Percentiles rank a stretch among this genome's conserved stretches.
phyloP scores from a whole-genome alignment of 2,113 vertebrate genomes.

The Chaetodon auriga region DNA sequence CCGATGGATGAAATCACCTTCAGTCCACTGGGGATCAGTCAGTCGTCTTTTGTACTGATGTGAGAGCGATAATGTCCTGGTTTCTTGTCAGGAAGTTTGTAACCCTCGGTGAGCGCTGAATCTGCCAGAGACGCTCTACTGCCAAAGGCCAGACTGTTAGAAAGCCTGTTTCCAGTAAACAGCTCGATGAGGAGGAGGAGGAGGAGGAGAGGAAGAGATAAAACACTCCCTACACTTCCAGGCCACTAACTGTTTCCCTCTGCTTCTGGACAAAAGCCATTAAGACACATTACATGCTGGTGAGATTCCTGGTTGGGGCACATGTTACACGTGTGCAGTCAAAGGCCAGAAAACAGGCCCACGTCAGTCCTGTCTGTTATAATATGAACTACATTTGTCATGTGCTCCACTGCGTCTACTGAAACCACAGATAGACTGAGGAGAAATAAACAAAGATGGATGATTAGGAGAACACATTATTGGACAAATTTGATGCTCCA shows the following conservation, averaged over 20 bases:
- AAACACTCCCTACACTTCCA: constrained; percentile 43
- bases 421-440: neutral
- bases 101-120: constrained; percentile 42
- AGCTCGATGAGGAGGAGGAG: constrained; percentile 35
- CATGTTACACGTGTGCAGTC: neutral
- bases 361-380: neutral
- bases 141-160: constrained; percentile 61
- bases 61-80: constrained; percentile 24
- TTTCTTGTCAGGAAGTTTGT: constrained; percentile 44
- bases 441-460: neutral
- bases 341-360: neutral
- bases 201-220: constrained; percentile 48
- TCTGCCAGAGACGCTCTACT: constrained; percentile 41
- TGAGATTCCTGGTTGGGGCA: neutral
- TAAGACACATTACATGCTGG: constrained; percentile 23
- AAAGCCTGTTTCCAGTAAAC: constrained; percentile 72
- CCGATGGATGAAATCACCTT: constrained; percentile 16
- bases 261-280: constrained; percentile 48
- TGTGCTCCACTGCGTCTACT: neutral
- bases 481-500: neutral
- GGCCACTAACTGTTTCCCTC: constrained; percentile 62
- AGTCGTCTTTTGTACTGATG: constrained; percentile 3
- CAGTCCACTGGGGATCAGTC: constrained; percentile 4
- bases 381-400: neutral
- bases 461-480: neutral